A percentile compares a stretch with the other conserved stretches of the same genome.
Conservation (phyloP, 2,888 invertebrate species). For the Branchellion lobata region DNA sequence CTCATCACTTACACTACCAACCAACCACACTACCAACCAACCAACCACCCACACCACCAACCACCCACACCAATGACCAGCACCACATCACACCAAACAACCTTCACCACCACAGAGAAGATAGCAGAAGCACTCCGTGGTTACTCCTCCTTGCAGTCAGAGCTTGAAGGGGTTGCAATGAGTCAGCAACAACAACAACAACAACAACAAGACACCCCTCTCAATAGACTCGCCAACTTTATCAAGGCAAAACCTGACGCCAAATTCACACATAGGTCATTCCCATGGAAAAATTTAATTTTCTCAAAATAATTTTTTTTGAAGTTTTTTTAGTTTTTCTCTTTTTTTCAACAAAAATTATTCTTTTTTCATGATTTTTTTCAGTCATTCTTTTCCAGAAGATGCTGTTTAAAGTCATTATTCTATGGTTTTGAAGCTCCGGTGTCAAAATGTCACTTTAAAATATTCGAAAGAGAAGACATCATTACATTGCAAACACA, state of each 20-base stretch:
- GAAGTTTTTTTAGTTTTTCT: background rate
- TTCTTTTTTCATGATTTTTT: too few species aligned
- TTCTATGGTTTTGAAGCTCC: too few species aligned
- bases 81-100: too few species aligned
- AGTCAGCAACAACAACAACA: slow-evolving; percentile 14
- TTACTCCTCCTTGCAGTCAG: slow-evolving; percentile 83
- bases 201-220: slow-evolving; percentile 7
- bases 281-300: background rate
- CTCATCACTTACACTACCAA: background rate
- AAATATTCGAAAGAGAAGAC: too few species aligned
- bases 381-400: too few species aligned
- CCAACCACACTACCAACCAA: too few species aligned
- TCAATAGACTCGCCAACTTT: slow-evolving; percentile 6
- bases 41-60: too few species aligned
- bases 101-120: slow-evolving; percentile 71
- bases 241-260: slow-evolving; percentile 28
- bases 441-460: too few species aligned
- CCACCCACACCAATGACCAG: background rate
- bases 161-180: slow-evolving; percentile 69
- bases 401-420: too few species aligned
- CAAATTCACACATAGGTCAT: background rate
- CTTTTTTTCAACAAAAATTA: too few species aligned
- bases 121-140: slow-evolving; percentile 94
- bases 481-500: too few species aligned
- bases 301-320: background rate